Conservation (phyloP, 1,140 invertebrate species). For the Sitobion miscanthi region DNA sequence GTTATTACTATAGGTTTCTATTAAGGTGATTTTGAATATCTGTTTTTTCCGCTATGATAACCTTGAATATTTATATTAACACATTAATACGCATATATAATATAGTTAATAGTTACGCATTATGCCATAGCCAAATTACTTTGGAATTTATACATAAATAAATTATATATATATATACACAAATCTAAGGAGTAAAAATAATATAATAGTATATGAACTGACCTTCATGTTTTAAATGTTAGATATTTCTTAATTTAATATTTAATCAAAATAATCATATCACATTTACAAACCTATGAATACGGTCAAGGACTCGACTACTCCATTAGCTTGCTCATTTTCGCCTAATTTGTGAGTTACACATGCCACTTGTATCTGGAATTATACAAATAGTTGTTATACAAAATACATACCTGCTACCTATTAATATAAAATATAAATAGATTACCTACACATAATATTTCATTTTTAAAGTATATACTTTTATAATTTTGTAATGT, state of each 20-base stretch:
- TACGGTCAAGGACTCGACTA: slow-evolving; percentile 10
- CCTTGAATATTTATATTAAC: too few species aligned
- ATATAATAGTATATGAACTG: not conserved
- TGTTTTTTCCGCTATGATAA: too few species aligned
- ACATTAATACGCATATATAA: too few species aligned
- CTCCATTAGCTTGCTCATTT: not conserved
- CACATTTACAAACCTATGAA: slow-evolving; percentile 20
- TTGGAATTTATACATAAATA: not conserved
- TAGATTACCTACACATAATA: not conserved
- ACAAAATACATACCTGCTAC: too few species aligned
- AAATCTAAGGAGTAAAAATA: not conserved
- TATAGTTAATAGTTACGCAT: too few species aligned
- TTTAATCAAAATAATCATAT: not conserved
- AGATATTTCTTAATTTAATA: not conserved
- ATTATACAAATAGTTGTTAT: not conserved
- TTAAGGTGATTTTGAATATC: too few species aligned
- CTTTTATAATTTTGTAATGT: not conserved
- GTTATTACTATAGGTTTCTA: too few species aligned
- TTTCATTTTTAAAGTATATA: not conserved
- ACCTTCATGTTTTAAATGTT: not conserved
- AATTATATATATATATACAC: not conserved
- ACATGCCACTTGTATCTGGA: slow-evolving; percentile 2
- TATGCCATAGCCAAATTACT: not conserved
- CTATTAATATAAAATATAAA: not conserved
- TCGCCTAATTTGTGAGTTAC: not conserved